These are phyloP conservation scores for Caenorhabditis sinica DNA, from an alignment of 2,888 invertebrate genomes.

Conservation along the genomic window DNA sequence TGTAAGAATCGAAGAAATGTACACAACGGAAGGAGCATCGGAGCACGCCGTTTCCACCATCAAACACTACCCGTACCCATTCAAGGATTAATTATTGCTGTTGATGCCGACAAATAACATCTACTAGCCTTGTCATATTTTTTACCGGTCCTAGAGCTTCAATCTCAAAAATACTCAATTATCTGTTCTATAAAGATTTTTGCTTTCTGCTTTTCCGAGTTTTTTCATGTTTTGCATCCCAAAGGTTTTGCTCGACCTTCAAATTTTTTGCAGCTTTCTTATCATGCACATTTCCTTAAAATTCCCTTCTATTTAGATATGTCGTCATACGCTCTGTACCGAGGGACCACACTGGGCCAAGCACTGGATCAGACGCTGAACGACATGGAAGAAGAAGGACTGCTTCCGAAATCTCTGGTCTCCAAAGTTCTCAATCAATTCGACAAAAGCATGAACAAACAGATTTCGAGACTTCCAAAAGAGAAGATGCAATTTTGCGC, in stretches of 20 bases:
- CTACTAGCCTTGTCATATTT: background rate
- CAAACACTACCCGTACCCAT: conserved; percentile 2
- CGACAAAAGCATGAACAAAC: conserved; percentile 96
- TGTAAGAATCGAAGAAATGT: conserved; percentile 38
- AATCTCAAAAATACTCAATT: background rate
- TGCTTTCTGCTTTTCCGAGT: background rate
- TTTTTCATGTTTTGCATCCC: background rate
- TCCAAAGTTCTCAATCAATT: conserved; percentile 94
- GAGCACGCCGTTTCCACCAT: conserved; percentile 2
- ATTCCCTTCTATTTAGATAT: conserved; percentile 26
- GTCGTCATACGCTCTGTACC: conserved; percentile 92
- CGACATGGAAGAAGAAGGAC: conserved; percentile 87
- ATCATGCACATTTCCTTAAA: too few relatives aligned
- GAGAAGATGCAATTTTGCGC: conserved; percentile 96
- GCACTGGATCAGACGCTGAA: conserved; percentile 97
- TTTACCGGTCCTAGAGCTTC: background rate
- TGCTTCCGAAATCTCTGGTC: conserved; percentile 50
- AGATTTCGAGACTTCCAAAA: conserved; percentile 91
- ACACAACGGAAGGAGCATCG: conserved; percentile 27
- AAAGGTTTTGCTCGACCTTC: background rate
- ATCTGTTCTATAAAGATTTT: background rate
- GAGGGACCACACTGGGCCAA: conserved; percentile 97
- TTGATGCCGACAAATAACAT: background rate
- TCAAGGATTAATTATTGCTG: conserved; percentile 16
- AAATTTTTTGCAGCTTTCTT: background rate